phyloP scores from a whole-genome alignment of 2,113 vertebrate genomes.

The Burhinus bistriatus region DNA sequence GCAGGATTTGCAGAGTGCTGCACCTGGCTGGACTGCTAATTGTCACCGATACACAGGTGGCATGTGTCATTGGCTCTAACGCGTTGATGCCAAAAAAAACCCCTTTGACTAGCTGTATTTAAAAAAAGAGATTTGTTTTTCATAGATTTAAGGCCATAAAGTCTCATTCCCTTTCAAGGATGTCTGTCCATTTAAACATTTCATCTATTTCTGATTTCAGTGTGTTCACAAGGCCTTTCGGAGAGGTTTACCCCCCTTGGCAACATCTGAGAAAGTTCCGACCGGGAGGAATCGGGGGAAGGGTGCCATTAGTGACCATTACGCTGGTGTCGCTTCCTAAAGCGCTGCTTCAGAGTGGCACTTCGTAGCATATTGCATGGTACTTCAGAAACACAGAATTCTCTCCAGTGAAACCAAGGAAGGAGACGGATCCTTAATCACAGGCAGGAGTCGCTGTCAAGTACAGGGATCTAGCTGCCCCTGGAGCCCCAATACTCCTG shows the following conservation, averaged over 20 bases:
- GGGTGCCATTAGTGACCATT: background rate
- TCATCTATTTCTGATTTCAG: background rate
- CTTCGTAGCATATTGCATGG: background rate
- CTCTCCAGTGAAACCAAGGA: background rate
- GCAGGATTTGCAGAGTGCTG: background rate
- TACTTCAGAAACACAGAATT: background rate
- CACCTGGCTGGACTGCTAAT: background rate
- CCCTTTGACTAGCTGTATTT: background rate
- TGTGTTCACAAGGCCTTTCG: background rate
- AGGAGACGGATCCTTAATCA: background rate
- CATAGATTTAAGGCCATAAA: background rate
- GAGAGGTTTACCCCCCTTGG: background rate
- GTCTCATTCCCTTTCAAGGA: background rate
- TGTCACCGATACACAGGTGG: background rate
- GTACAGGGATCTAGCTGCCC: background rate
- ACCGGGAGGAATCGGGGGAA: background rate
- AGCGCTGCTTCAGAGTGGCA: background rate
- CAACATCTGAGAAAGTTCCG: background rate
- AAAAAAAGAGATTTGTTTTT: background rate
- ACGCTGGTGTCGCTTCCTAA: background rate
- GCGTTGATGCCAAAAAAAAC: background rate
- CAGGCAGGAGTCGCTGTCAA: background rate
- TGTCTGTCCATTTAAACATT: background rate
- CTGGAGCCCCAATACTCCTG: background rate
- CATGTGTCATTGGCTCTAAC: fast-evolving